Evolutionary conservation across 2,113 vertebrate genomes (phyloP).

Genomic region (Cairina moschata): DNA sequence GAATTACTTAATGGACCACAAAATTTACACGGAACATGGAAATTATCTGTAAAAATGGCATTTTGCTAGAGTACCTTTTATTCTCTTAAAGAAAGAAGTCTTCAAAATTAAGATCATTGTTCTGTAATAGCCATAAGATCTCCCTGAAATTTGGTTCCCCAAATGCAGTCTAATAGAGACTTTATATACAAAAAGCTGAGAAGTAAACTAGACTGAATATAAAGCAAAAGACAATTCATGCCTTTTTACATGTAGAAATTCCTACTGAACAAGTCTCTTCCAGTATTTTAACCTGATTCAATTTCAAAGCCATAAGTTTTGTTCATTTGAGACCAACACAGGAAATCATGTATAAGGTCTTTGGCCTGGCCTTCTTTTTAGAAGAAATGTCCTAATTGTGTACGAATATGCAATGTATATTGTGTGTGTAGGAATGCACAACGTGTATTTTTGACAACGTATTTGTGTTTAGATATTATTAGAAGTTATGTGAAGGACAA

Average conservation of each 20-base stretch:
- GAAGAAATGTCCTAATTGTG: not conserved
- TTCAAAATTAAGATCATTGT: not conserved
- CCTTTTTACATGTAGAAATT: not conserved
- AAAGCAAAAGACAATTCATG: not conserved
- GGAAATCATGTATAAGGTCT: not conserved
- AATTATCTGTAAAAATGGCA: not conserved
- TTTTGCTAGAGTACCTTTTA: not conserved
- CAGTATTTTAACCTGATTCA: not conserved
- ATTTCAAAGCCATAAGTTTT: not conserved
- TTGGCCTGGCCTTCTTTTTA: not conserved
- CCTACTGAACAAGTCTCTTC: not conserved
- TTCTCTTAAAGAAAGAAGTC: not conserved
- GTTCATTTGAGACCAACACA: not conserved
- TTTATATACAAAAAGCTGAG: not conserved
- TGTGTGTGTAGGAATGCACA: too few relatives aligned
- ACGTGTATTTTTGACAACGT: not conserved
- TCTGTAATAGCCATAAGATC: not conserved
- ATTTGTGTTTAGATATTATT: not conserved
- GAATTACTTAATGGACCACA: not conserved
- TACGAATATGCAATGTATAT: not conserved
- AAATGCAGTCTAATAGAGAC: not conserved
- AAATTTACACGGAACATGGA: not conserved
- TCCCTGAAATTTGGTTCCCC: not conserved
- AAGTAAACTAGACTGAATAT: not conserved
- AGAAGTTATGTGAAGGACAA: not conserved